These are phyloP conservation scores for Ariolimax columbianus DNA, from an alignment of 2,888 invertebrate genomes.

Conservation along the genomic window DNA sequence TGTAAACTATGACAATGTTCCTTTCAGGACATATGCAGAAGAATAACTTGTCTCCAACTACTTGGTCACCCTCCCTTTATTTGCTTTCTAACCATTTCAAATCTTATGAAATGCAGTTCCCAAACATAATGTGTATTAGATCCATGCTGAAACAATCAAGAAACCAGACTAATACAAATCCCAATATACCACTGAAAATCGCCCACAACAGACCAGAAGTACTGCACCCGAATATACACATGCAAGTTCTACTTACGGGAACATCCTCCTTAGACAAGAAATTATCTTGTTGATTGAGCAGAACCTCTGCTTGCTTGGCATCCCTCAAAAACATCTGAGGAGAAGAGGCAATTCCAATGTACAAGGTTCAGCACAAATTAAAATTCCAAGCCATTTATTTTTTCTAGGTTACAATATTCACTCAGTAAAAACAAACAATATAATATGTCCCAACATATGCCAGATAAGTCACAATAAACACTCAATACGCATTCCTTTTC, in stretches of 20 bases:
- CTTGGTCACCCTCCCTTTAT: no score
- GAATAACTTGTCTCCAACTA: no score
- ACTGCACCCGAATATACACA: no score
- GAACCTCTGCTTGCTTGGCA: constrained; percentile 97
- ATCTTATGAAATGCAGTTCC: not conserved
- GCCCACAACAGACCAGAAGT: not conserved
- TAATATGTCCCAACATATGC: not conserved
- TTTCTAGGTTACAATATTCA: no score
- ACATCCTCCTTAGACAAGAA: constrained; percentile 97
- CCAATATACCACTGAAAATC: not conserved
- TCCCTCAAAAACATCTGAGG: constrained; percentile 91
- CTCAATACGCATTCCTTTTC: no score
- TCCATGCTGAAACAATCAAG: not conserved
- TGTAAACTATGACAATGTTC: no score
- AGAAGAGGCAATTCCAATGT: not conserved
- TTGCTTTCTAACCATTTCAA: not conserved
- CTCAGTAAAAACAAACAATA: no score
- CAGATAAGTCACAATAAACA: no score
- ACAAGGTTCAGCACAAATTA: not conserved
- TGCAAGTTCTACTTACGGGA: constrained; percentile 83
- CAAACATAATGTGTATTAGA: not conserved
- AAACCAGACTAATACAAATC: not conserved
- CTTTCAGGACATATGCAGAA: no score
- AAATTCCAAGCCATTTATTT: not conserved
- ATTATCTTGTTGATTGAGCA: constrained; percentile 98